Evolutionary conservation across 2,888 invertebrate species (phyloP).

Genomic region (Orthosia cruda): DNA sequence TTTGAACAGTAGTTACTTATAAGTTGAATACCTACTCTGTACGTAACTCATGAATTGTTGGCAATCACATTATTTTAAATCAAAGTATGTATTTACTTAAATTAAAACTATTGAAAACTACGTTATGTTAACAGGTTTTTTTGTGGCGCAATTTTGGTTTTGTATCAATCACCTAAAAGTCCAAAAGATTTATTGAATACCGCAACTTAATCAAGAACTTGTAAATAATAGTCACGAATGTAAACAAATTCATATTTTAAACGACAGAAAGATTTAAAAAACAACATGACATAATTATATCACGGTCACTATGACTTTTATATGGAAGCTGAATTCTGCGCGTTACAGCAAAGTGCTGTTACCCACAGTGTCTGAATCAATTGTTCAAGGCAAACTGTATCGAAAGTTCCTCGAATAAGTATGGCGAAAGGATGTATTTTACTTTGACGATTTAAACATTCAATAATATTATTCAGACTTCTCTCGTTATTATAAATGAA

Average conservation of each 20-base stretch:
- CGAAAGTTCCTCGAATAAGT: slow-evolving; percentile 5
- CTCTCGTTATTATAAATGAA: background rate
- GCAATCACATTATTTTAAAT: background rate
- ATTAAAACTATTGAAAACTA: too few species aligned
- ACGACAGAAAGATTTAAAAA: background rate
- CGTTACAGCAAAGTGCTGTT: slow-evolving; percentile 9
- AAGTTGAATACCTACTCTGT: background rate
- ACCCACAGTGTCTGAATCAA: slow-evolving; percentile 3
- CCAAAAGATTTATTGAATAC: too few species aligned
- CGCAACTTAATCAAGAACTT: background rate
- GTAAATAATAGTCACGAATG: background rate
- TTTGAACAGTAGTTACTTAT: background rate
- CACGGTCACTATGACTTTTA: too few species aligned
- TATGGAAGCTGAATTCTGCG: slow-evolving; percentile 7
- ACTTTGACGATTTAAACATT: background rate
- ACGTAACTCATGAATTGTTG: background rate
- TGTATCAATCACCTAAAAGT: too few species aligned
- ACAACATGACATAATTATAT: background rate
- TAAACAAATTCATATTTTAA: background rate
- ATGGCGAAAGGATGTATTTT: background rate
- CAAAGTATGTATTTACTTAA: too few species aligned
- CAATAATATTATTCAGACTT: background rate
- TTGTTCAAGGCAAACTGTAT: slow-evolving; percentile 6
- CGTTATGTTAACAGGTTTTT: too few species aligned
- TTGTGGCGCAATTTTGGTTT: background rate